Base-by-base conservation (phyloP, 2,888 invertebrate species). In the Bugula neritina region DNA sequence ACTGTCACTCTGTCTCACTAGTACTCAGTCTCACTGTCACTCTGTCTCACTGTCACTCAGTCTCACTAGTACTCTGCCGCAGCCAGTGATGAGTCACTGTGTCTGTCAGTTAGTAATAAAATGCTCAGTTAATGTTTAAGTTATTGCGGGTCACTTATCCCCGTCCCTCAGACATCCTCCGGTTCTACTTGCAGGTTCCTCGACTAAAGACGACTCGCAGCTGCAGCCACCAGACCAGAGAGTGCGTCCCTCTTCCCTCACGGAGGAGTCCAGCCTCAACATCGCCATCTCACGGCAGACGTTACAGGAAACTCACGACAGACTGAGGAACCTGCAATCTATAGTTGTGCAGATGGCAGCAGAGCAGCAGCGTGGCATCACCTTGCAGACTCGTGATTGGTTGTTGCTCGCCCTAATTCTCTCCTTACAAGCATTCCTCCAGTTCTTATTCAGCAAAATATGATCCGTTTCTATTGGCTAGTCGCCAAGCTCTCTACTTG, bases 291-390 rank as follows among this genome's bases (percentile, higher is more conserved):
- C 31, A 2, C 63, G 34, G 5, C 21, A 63, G 31, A 17, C 63
- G 10, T 52, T 35, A 29, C 70, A 54, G 29, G 70, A 70, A 13
- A 43, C 23, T 2, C n/a, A 70, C 52, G 52, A 35, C 3, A 21
- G 70, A n/a, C 52, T 70, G 52, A 17, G 43, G 5, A 43, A 54
- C 52, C 52, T 70, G 5, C 70, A 70, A 29, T 70, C 70, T 29
- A 43, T 54, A 1, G 70, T 70, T 10, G 54, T 70, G 3, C 52
- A 43, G 52, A 23, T 70, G 52, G 70, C 70, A 29, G 2, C 70
- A 2, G 17, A 63, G 5, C 63, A 63, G n/a, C 5, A 63, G 31
- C 27, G 31, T 2, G 63, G 63, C 27, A 31, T 63, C 2, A 13
- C 31, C n/a, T 13, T 63, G 5, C 63, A 63, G 34, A 27, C 63